phyloP scores from a whole-genome alignment of 2,113 vertebrate species.

The Dendrocopos noguchii region DNA sequence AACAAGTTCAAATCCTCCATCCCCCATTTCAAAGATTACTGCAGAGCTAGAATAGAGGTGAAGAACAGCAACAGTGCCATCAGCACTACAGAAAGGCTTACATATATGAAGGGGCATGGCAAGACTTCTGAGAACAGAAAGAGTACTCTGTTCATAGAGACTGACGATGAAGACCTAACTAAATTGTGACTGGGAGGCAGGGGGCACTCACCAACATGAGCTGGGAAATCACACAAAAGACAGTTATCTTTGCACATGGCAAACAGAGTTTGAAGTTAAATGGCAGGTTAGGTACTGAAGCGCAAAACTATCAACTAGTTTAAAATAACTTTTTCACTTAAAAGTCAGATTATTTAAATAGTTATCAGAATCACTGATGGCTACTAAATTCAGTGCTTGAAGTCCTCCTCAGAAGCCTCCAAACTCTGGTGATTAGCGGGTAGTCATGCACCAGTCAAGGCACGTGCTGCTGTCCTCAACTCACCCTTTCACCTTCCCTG shows the following conservation, averaged over 20 bases:
- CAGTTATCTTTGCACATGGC: background rate
- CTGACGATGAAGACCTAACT: background rate
- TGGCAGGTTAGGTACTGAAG: background rate
- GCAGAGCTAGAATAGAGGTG: background rate
- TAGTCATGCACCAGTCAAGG: background rate
- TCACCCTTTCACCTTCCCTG: background rate
- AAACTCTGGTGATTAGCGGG: background rate
- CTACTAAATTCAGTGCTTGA: background rate
- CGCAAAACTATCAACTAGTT: background rate
- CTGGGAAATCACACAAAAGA: background rate
- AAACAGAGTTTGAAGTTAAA: background rate
- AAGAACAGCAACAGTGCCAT: background rate
- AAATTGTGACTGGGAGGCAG: background rate
- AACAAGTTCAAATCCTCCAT: background rate
- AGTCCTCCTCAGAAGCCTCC: background rate
- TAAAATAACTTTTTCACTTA: background rate
- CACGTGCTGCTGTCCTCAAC: background rate
- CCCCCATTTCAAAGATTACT: background rate
- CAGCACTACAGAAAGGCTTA: background rate
- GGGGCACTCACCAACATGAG: background rate
- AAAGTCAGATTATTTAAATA: background rate
- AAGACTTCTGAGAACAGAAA: background rate
- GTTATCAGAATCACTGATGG: background rate
- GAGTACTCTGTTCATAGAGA: background rate
- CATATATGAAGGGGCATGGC: fast-evolving